Evolutionary conservation across 2,888 invertebrate genomes (phyloP), one percentile per base, ranked within the genome.

Genomic region (Drosophila pseudotakahashii): DNA sequence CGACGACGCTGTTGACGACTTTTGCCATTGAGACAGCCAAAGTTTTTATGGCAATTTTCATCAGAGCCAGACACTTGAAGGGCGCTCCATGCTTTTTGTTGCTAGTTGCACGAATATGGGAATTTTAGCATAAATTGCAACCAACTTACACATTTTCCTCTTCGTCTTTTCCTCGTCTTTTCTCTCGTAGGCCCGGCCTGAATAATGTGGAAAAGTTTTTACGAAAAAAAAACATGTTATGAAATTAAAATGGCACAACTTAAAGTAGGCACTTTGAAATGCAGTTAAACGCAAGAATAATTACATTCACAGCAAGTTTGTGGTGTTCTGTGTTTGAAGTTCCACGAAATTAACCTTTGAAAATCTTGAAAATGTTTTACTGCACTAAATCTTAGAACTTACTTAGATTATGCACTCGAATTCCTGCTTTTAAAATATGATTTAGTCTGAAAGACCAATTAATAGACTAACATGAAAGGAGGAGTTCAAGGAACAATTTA

Each of bases 21-120:
- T 77, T 80, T 74, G 78, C 84, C 80, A 82, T 81, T 81, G 82
- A 84, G 80, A 84, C 84, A 77, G 82, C 53, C 75, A 81, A 81
- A 83, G 81, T 82, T 82, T 76, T 81, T 81, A 81, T 79, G 76
- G 73, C 77, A 76, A 79, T 76, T 71, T 81, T 77, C 66, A 60
- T 60, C 62, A 47, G 10, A 70, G 70, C 62, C 77, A 80, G 81
- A 80, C 79, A 71, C 64, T 60, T 71, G 45, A 61, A 34, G 71
- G 63, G 64, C 57, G 51, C 45, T 57, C 47, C 16, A 10, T 32
- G 30, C 44, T 32, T 41, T 44, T 67, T 71, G 45, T 62, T 53
- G 34, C 34, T 55, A 61, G 68, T 61, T 55, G 62, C 72, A 61
- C 77, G 72, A 73, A 78, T 72, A 68, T 69, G 60, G 53, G 68